Evolutionary conservation across 2,113 vertebrate genomes (phyloP), one percentile per base, ranked within the genome.

Genomic region (Chascanopsetta lugubris): DNA sequence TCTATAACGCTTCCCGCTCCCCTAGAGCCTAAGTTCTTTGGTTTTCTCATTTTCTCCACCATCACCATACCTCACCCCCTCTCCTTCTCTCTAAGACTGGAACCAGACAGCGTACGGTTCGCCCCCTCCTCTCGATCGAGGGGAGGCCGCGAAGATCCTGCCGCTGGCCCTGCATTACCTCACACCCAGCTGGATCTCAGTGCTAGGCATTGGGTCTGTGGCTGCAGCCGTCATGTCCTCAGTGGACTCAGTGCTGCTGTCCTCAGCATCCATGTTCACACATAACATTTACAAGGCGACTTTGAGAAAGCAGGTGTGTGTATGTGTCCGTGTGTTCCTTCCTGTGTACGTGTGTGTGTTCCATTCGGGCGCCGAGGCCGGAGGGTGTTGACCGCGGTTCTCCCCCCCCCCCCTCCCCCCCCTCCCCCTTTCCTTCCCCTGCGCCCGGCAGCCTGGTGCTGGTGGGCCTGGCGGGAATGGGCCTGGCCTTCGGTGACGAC

Each of bases 31-130:
- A 62, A 56, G 4, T 18, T 42, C 12, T 7, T n/a, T n/a, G 6
- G 2, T 8, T 42, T 42, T 42, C 2, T 60, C 55, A 53, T 43
- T 20, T 26, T 38, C 17, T 74, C 8, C 58, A 34, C 26, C 61
- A 2, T 72, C 29, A 68, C 46, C 54, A 24, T 51, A 20, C 42
- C 45, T 72, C 48, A 53, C 25, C 53, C 59, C 15, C 57, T 69
- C 30, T 78, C 45, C 36, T 77, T 49, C 62, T 65, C 40, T 75
- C 57, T 70, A 77, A 95, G 92, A 94, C 72, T 94, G 92, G 93
- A 95, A 94, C 82, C 87, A 93, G 85, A 94, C 93, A 60, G 85
- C 46, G 15, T 94, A 93, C 0, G 91, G 93, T 46, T 82, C 92
- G 27, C 93, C 90, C 0, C 81, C 90, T 46, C 93, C 91, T 3